Evolutionary conservation across 2,888 invertebrate genomes (phyloP).

Genomic region (Choreutis nemorana): DNA sequence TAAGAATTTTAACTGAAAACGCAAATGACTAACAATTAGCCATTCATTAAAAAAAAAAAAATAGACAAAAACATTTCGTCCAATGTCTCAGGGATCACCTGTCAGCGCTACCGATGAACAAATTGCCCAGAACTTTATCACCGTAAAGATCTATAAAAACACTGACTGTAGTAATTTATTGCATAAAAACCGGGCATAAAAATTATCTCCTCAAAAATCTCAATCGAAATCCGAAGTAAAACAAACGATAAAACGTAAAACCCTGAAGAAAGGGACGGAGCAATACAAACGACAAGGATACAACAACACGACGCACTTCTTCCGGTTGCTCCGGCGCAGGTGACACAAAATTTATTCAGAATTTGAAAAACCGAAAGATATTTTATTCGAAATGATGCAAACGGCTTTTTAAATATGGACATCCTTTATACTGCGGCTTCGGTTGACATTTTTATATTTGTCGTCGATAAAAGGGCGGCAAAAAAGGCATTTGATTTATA

Average conservation of each 20-base stretch:
- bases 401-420: conserved; percentile 64
- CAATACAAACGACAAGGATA: conserved; percentile 22
- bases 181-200: conserved; percentile 56
- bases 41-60: too few relatives aligned
- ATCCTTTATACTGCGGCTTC: conserved; percentile 52
- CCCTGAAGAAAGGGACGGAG: conserved; percentile 20
- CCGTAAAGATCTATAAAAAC: conserved; percentile 37
- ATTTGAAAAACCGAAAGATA: conserved; percentile 64
- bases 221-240: conserved; percentile 34
- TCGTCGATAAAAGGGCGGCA: conserved; percentile 40
- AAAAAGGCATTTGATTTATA: conserved; percentile 57
- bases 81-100: conserved; percentile 36
- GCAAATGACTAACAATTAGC: too few relatives aligned
- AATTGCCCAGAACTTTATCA: conserved; percentile 45
- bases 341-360: conserved; percentile 65
- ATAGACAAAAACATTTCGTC: too few relatives aligned
- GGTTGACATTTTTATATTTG: conserved; percentile 65
- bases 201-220: conserved; percentile 55
- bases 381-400: conserved; percentile 60
- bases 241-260: conserved; percentile 46
- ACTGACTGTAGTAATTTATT: conserved; percentile 48
- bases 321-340: conserved; percentile 60
- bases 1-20: too few relatives aligned
- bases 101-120: conserved; percentile 40
- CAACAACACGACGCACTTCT: conserved; percentile 30